Percentiles rank a stretch among this genome's conserved stretches.
These are phyloP conservation scores for Acleris holmiana DNA, from an alignment of 2,888 invertebrate genomes.

Conservation along the genomic window DNA sequence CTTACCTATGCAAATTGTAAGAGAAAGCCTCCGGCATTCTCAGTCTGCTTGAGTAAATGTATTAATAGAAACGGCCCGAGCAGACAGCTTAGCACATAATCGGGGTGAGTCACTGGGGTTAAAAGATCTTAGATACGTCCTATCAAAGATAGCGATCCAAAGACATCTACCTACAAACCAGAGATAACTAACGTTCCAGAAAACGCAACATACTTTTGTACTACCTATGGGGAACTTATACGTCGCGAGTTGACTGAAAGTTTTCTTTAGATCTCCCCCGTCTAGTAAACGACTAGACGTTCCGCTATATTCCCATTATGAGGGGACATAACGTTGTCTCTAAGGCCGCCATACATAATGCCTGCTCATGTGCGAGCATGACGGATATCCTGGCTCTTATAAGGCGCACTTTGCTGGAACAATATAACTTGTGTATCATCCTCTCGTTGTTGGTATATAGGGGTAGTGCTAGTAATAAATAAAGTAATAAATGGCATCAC, in stretches of 20 bases:
- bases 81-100: conserved; percentile 13
- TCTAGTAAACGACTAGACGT: conserved; percentile 63
- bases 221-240: conserved; percentile 42
- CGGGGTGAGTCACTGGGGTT: conserved; percentile 11
- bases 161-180: not conserved
- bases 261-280: conserved; percentile 36
- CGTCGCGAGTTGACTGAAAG: conserved; percentile 47
- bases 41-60: conserved; percentile 10
- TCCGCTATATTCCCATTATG: conserved; percentile 56
- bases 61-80: conserved; percentile 13
- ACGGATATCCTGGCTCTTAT: conserved; percentile 51
- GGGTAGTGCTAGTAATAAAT: conserved; percentile 6
- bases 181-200: not conserved
- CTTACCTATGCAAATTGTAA: not conserved
- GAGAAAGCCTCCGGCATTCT: not conserved
- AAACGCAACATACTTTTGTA: not conserved
- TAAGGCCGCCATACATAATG: conserved; percentile 44
- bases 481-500: too few species aligned
- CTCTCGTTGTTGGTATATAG: conserved; percentile 11
- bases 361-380: conserved; percentile 46
- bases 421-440: conserved; percentile 23
- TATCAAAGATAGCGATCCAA: not conserved
- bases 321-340: conserved; percentile 45
- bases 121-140: conserved; percentile 15
- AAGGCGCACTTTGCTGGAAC: conserved; percentile 37